A percentile compares a stretch with the other conserved stretches of the same genome.
Evolutionary conservation across 64 coral and sea anemone species (phyloP).

Genomic region (Pocillopora damicornis): DNA sequence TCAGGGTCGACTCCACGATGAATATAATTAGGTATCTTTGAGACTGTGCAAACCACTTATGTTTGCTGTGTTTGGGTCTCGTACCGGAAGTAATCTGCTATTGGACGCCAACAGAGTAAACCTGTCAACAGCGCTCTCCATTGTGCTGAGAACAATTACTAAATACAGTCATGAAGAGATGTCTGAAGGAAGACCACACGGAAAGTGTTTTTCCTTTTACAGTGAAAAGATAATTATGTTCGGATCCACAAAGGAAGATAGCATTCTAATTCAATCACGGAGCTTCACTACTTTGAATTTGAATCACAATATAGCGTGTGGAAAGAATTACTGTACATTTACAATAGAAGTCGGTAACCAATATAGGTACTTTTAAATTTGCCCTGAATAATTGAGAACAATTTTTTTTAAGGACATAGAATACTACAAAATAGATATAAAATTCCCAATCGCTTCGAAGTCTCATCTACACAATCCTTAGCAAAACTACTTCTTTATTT

Average conservation of each 20-base stretch:
- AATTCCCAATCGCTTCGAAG: too few relatives aligned
- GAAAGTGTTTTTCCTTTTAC: neutral
- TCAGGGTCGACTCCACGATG: conserved; percentile 23
- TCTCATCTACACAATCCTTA: too few relatives aligned
- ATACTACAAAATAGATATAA: too few relatives aligned
- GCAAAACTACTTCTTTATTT: too few relatives aligned
- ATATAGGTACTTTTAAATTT: too few relatives aligned
- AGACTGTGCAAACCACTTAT: neutral
- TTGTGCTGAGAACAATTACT: neutral
- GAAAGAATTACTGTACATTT: neutral
- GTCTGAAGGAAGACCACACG: neutral
- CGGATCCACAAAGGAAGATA: neutral
- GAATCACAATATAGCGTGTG: neutral
- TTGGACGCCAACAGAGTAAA: neutral
- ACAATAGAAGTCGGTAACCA: too few relatives aligned
- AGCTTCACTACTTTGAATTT: too few relatives aligned
- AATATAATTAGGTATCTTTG: conserved; percentile 37
- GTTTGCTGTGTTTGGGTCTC: neutral
- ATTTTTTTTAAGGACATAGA: too few relatives aligned
- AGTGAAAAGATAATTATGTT: neutral
- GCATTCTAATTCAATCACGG: neutral
- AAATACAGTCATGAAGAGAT: neutral
- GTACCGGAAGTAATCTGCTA: conserved; percentile 15
- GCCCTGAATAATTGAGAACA: too few relatives aligned
- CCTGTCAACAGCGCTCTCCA: neutral